Percentiles rank a stretch among this genome's conserved stretches.
phyloP scores from a whole-genome alignment of 2,113 vertebrate species.

The Osmerus mordax region DNA sequence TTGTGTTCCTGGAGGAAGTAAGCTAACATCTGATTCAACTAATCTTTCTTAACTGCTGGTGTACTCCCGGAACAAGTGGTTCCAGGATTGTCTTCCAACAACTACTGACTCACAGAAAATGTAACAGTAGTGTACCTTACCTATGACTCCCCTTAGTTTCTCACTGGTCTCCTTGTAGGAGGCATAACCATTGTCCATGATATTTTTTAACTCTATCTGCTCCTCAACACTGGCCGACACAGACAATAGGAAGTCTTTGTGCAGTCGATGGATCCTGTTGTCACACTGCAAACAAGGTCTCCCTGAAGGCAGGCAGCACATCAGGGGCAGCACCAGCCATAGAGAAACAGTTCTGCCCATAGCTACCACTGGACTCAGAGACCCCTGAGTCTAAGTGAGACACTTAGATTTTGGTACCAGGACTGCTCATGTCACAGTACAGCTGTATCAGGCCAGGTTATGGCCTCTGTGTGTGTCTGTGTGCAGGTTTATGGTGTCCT shows the following conservation, averaged over 20 bases:
- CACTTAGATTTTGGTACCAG: too few relatives aligned
- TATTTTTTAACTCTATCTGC: constrained; percentile 52
- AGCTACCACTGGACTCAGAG: too few relatives aligned
- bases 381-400: too few relatives aligned
- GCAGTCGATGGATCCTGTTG: constrained; percentile 37
- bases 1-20: too few relatives aligned
- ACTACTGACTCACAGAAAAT: neutral
- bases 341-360: too few relatives aligned
- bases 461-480: too few relatives aligned
- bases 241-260: constrained; percentile 53
- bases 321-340: constrained; percentile 25
- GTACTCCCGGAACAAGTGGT: neutral
- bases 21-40: too few relatives aligned
- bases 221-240: constrained; percentile 16
- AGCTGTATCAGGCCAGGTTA: too few relatives aligned
- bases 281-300: constrained; percentile 70
- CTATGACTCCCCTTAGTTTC: constrained; percentile 55
- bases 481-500: too few relatives aligned
- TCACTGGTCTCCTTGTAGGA: constrained; percentile 53
- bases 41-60: too few relatives aligned
- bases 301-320: constrained; percentile 27
- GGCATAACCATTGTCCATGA: constrained; percentile 47
- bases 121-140: constrained; percentile 44
- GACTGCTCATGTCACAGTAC: too few relatives aligned
- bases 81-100: neutral